phyloP scores from a whole-genome alignment of 2,888 invertebrate species.

The Perithous albicinctus region DNA sequence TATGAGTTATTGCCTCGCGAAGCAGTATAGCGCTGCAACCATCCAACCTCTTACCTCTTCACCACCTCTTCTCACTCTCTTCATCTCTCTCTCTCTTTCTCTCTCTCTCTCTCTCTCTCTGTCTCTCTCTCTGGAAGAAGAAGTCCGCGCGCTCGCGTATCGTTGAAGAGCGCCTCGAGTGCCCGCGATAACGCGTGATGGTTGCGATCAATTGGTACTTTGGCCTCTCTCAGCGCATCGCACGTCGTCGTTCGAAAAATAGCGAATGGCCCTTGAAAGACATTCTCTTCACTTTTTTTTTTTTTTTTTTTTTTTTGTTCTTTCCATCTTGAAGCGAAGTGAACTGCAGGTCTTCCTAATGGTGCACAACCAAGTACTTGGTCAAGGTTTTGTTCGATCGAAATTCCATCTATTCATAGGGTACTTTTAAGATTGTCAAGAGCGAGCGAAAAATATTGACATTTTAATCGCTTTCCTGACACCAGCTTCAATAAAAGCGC shows the following conservation, averaged over 20 bases:
- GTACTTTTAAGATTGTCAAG: neutral
- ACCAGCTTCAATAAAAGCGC: neutral
- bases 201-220: conserved; percentile 64
- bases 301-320: too few species aligned
- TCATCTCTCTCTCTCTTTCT: neutral
- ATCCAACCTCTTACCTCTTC: neutral
- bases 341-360: conserved; percentile 36
- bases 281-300: conserved; percentile 34
- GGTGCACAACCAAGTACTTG: conserved; percentile 19
- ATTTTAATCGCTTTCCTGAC: neutral
- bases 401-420: neutral
- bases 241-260: conserved; percentile 51
- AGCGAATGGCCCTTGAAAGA: conserved; percentile 49
- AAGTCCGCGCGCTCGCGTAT: conserved; percentile 49
- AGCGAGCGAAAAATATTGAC: neutral
- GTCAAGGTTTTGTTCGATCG: conserved; percentile 4
- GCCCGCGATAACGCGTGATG: conserved; percentile 61
- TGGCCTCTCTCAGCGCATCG: conserved; percentile 43
- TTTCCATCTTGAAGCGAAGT: conserved; percentile 29
- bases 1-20: conserved; percentile 66
- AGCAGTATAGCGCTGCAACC: conserved; percentile 33
- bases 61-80: conserved; percentile 4
- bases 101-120: conserved; percentile 11
- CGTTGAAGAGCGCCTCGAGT: conserved; percentile 60
- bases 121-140: neutral